These are phyloP conservation scores for Eristalis intricaria DNA, from an alignment of 2,888 invertebrate species.

Conservation along the genomic window DNA sequence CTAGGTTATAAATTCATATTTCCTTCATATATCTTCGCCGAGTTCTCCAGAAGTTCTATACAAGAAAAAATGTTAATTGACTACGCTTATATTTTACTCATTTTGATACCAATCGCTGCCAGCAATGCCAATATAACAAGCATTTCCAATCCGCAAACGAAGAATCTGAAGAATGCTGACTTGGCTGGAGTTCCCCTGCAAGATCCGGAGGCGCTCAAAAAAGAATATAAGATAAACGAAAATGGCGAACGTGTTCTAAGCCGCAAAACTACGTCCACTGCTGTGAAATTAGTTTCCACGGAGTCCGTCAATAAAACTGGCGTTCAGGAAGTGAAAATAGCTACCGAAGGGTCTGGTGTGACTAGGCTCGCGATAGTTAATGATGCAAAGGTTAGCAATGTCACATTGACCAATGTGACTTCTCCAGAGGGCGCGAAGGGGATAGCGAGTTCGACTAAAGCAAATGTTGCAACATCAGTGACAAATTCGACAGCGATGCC, in stretches of 20 bases:
- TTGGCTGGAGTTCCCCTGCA: conserved; percentile 30
- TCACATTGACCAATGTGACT: not conserved
- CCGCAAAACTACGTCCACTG: conserved; percentile 47
- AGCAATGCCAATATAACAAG: conserved; percentile 11
- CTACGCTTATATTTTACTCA: conserved; percentile 22
- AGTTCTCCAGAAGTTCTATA: not conserved
- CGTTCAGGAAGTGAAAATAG: conserved; percentile 22
- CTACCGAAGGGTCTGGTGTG: conserved; percentile 56
- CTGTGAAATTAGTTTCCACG: not conserved
- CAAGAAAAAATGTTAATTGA: conserved; percentile 44
- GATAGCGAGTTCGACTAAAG: not conserved
- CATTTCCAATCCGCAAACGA: conserved; percentile 37
- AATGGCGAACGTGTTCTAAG: conserved; percentile 22
- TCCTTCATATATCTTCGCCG: not conserved
- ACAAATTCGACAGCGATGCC: not conserved
- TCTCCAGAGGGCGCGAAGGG: not conserved
- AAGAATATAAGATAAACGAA: conserved; percentile 35
- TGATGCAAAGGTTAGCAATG: not conserved
- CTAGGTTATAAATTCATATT: conserved; percentile 37
- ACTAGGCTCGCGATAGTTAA: conserved; percentile 20
- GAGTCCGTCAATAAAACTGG: not conserved
- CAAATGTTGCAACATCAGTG: not conserved
- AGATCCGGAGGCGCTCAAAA: conserved; percentile 42
- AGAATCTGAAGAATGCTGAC: conserved; percentile 51
- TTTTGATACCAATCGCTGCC: conserved; percentile 17